A percentile compares a stretch with the other conserved stretches of the same genome.
phyloP scores from a whole-genome alignment of 2,797 vertebrate species.

The Platyrinchus mystaceus region DNA sequence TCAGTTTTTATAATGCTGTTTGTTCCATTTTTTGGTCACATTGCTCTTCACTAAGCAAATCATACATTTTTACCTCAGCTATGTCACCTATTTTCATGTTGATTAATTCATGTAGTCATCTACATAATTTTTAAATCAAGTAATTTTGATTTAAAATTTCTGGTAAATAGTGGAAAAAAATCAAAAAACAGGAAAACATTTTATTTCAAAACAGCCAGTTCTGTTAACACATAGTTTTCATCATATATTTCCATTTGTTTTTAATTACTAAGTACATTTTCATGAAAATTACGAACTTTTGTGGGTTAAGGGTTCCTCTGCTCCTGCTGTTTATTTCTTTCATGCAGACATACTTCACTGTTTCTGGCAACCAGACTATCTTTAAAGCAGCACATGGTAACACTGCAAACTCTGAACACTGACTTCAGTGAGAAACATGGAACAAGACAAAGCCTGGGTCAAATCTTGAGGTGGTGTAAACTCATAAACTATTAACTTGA shows the following conservation, averaged over 20 bases:
- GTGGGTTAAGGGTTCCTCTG: slow-evolving; percentile 10
- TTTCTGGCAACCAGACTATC: slow-evolving; percentile 43
- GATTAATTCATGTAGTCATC: background rate
- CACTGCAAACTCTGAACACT: background rate
- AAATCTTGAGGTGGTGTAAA: background rate
- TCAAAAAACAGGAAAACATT: accelerated
- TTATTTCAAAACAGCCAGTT: background rate
- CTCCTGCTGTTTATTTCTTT: slow-evolving; percentile 28
- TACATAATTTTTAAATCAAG: background rate
- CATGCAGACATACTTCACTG: background rate
- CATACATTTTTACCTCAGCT: background rate
- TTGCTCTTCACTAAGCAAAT: background rate
- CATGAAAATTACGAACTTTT: background rate
- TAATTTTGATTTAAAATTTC: background rate
- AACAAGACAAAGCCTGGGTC: background rate
- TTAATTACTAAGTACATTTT: slow-evolving; percentile 8
- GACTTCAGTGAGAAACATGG: background rate
- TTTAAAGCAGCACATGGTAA: slow-evolving; percentile 6
- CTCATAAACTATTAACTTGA: background rate
- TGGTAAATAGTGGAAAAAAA: background rate
- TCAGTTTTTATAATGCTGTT: background rate
- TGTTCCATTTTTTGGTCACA: background rate
- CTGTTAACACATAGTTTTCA: background rate
- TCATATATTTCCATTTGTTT: slow-evolving; percentile 15
- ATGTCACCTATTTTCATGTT: background rate